Percentiles rank a stretch among this genome's conserved stretches.
phyloP scores from a whole-genome alignment of 1,140 invertebrate species.

The Schlechtendalia chinensis region DNA sequence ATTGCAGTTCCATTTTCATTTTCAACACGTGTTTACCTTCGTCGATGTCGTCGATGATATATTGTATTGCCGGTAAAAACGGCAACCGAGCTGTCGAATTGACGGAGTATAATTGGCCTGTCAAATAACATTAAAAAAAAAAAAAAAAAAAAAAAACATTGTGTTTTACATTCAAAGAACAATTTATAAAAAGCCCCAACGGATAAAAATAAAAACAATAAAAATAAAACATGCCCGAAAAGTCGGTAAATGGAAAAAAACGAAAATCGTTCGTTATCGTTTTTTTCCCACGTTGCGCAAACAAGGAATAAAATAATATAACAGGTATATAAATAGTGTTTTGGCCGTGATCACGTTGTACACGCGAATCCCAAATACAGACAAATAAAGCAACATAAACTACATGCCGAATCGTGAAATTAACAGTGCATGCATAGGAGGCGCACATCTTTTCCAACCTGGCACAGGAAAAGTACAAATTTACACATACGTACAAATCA shows the following conservation, averaged over 20 bases:
- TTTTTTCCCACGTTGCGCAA: not conserved
- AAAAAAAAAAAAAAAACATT: conserved; percentile 21
- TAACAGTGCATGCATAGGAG: conserved; percentile 46
- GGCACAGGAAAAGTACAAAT: conserved; percentile 32
- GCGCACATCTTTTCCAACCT: conserved; percentile 44
- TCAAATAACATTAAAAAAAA: conserved; percentile 52
- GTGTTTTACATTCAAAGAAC: conserved; percentile 38
- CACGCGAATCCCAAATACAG: conserved; percentile 22
- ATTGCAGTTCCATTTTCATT: conserved; percentile 36
- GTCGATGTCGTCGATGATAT: conserved; percentile 59
- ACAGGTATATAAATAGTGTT: not conserved
- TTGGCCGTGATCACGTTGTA: not conserved
- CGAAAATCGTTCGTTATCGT: not conserved
- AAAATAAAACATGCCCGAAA: conserved; percentile 45
- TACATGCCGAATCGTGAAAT: conserved; percentile 49
- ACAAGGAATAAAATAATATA: not conserved
- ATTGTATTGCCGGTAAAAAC: conserved; percentile 58
- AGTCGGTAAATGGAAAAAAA: not conserved
- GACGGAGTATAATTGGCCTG: conserved; percentile 68
- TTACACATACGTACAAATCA: conserved; percentile 11
- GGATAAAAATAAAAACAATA: not conserved
- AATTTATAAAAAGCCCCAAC: conserved; percentile 4
- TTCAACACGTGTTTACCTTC: conserved; percentile 52
- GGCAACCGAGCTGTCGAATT: conserved; percentile 58
- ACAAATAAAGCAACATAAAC: conserved; percentile 42